Percentiles rank a stretch among this genome's conserved stretches.
These are phyloP conservation scores for Tubulanus polymorphus DNA, from an alignment of 2,888 invertebrate genomes.

Conservation along the genomic window DNA sequence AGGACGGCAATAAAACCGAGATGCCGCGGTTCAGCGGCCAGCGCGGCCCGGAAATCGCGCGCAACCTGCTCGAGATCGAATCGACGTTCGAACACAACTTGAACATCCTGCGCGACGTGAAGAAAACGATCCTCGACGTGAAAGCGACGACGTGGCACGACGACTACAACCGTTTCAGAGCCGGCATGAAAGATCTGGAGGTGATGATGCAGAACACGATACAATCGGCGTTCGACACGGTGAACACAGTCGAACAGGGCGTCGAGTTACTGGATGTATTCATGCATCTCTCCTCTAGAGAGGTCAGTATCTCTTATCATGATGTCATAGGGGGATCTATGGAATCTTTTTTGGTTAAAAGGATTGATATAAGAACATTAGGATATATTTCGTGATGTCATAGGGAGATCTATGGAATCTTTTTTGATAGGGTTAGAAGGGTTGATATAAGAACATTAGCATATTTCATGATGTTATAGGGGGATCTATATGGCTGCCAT, in stretches of 20 bases:
- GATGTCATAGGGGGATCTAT: neutral
- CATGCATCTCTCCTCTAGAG: conserved; percentile 72
- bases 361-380: too few species aligned
- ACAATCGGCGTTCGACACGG: conserved; percentile 71
- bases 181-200: conserved; percentile 59
- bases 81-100: conserved; percentile 68
- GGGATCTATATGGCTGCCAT: too few species aligned
- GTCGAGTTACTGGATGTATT: conserved; percentile 73
- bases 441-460: too few species aligned
- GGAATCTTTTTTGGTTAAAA: neutral
- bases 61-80: conserved; percentile 61
- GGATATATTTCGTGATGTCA: too few species aligned
- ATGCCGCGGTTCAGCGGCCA: conserved; percentile 76
- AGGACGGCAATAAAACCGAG: conserved; percentile 65
- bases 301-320: conserved; percentile 33
- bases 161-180: conserved; percentile 59
- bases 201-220: conserved; percentile 80
- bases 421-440: too few species aligned
- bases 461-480: too few species aligned
- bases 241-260: conserved; percentile 76
- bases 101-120: conserved; percentile 61
- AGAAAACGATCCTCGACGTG: conserved; percentile 57
- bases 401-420: too few species aligned
- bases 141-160: conserved; percentile 72
- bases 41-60: conserved; percentile 52